phyloP scores from a whole-genome alignment of 2,888 invertebrate genomes.

The Cheiracanthium punctorium region DNA sequence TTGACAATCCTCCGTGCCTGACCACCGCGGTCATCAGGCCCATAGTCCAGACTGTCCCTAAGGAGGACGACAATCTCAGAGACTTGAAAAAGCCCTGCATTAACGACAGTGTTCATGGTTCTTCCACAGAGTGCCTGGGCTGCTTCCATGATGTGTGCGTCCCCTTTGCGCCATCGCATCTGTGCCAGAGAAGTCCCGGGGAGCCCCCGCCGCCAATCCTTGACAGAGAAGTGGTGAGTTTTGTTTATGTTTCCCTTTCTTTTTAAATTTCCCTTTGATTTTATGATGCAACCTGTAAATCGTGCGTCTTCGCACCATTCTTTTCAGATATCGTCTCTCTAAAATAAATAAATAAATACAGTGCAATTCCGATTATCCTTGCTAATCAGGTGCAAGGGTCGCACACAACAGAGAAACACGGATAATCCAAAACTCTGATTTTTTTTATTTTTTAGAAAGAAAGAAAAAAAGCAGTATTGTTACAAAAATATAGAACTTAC shows the following conservation, averaged over 20 bases:
- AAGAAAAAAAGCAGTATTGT: too few species aligned
- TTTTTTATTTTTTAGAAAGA: too few species aligned
- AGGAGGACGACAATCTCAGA: neutral
- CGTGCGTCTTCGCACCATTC: too few species aligned
- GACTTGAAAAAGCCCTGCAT: neutral
- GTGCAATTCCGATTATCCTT: too few species aligned
- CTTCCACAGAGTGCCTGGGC: slow-evolving; percentile 81
- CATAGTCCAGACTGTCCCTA: slow-evolving; percentile 23
- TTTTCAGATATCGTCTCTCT: too few species aligned
- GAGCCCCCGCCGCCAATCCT: slow-evolving; percentile 71
- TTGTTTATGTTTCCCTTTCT: neutral
- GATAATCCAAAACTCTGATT: too few species aligned
- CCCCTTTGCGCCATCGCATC: slow-evolving; percentile 73
- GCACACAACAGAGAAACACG: too few species aligned
- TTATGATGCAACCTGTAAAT: too few species aligned
- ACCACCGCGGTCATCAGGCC: slow-evolving; percentile 51
- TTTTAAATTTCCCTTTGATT: neutral
- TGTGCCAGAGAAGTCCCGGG: slow-evolving; percentile 72
- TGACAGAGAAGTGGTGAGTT: slow-evolving; percentile 75
- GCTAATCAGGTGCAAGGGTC: too few species aligned
- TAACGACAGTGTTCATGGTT: slow-evolving; percentile 29
- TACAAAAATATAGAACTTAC: too few species aligned
- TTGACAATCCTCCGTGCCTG: neutral
- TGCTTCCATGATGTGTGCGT: slow-evolving; percentile 81
- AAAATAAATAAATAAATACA: too few species aligned